Evolutionary conservation across 1,140 invertebrate species (phyloP).

Genomic region (Paraescarpia echinospica): DNA sequence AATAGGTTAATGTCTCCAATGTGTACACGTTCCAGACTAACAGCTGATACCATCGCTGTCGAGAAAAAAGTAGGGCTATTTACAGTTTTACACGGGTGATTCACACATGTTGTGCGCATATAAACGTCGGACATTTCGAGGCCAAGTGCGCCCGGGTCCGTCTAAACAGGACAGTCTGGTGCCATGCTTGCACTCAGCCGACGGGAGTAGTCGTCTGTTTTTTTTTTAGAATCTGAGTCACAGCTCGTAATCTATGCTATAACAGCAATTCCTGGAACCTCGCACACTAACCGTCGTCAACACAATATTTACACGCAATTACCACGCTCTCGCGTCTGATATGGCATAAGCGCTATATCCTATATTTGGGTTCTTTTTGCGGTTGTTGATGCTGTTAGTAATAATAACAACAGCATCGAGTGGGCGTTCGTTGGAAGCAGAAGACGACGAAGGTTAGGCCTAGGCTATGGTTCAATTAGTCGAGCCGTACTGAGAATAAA

Average conservation of each 20-base stretch:
- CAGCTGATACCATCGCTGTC: neutral
- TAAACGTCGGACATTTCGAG: neutral
- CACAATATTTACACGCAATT: neutral
- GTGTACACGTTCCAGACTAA: neutral
- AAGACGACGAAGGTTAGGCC: neutral
- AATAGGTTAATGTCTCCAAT: neutral
- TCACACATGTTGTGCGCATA: neutral
- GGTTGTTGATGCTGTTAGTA: neutral
- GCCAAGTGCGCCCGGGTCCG: too few relatives aligned
- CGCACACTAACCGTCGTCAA: neutral
- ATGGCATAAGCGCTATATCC: neutral
- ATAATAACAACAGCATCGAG: neutral
- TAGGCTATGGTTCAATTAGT: neutral
- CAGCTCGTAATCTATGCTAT: neutral
- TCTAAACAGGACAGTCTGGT: neutral
- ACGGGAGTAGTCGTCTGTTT: neutral
- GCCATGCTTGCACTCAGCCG: neutral
- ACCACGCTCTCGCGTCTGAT: neutral
- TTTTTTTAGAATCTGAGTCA: neutral
- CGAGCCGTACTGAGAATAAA: neutral
- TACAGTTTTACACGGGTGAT: neutral
- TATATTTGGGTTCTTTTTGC: neutral
- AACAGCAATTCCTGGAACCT: neutral
- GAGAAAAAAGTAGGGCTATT: neutral
- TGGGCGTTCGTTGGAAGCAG: neutral